A percentile compares a stretch with the other conserved stretches of the same genome.
These are phyloP conservation scores for Stegastes partitus DNA, from an alignment of 2,113 vertebrate species.

Conservation along the genomic window DNA sequence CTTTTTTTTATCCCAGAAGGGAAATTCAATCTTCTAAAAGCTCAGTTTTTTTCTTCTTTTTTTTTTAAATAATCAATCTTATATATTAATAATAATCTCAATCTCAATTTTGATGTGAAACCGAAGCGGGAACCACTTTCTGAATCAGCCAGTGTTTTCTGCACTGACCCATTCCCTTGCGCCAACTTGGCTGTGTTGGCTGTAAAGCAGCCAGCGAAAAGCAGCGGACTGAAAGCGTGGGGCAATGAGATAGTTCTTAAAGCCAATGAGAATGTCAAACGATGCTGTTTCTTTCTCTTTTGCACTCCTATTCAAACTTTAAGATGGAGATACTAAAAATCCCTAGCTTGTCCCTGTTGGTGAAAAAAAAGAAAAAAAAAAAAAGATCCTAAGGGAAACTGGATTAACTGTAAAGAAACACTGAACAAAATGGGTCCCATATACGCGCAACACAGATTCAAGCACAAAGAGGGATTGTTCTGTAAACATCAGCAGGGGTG, in stretches of 20 bases:
- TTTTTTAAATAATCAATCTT: too few relatives aligned
- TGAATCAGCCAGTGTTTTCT: slow-evolving; percentile 21
- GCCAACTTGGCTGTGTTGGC: slow-evolving; percentile 26
- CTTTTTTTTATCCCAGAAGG: too few relatives aligned
- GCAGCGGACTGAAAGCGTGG: slow-evolving; percentile 4
- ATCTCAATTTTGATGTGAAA: too few relatives aligned
- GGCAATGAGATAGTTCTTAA: too few relatives aligned
- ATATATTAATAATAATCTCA: too few relatives aligned
- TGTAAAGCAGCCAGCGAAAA: slow-evolving; percentile 29
- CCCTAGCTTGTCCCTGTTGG: not conserved
- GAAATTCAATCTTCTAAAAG: too few relatives aligned
- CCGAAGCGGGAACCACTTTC: not conserved
- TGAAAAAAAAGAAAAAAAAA: too few relatives aligned
- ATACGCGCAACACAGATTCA: slow-evolving; percentile 21
- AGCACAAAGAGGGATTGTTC: slow-evolving; percentile 2
- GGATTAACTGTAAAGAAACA: slow-evolving; percentile 25
- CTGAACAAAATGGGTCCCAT: slow-evolving; percentile 11
- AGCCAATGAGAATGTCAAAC: slow-evolving; percentile 25
- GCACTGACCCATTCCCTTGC: slow-evolving; percentile 20
- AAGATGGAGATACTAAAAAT: slow-evolving; percentile 11
- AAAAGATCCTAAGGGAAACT: slow-evolving; percentile 3
- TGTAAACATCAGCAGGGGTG: slow-evolving; percentile 23
- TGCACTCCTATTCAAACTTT: not conserved
- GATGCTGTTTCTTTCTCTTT: not conserved
- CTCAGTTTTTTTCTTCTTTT: too few relatives aligned